Evolutionary conservation across 2,113 vertebrate genomes (phyloP).

Genomic region (Sylvia atricapilla): DNA sequence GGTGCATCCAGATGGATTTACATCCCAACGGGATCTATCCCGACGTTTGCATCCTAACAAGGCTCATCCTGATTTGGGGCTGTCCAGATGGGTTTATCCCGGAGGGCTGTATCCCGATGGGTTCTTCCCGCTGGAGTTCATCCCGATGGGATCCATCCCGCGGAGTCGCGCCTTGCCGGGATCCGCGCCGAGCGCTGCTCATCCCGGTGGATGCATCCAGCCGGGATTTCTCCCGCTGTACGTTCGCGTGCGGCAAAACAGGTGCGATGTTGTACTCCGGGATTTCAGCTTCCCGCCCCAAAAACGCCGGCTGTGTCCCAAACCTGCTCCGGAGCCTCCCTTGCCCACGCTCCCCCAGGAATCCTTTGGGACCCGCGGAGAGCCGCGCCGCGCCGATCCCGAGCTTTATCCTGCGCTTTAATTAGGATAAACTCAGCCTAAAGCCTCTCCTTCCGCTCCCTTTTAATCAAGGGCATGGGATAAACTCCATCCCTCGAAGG

Average conservation of each 20-base stretch:
- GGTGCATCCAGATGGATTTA: fast-evolving
- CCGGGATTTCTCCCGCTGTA: not conserved
- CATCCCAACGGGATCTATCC: not conserved
- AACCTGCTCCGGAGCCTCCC: not conserved
- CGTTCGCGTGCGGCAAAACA: conserved; percentile 25
- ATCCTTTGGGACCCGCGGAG: not conserved
- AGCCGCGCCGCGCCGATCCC: not conserved
- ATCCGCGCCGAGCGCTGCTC: fast-evolving
- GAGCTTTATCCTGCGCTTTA: not conserved
- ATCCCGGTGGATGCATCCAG: not conserved
- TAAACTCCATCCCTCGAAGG: not conserved
- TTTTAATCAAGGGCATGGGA: not conserved
- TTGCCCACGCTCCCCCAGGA: fast-evolving
- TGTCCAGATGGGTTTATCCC: not conserved
- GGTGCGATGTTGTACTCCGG: conserved; percentile 68
- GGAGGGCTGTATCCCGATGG: fast-evolving
- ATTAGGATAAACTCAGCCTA: not conserved
- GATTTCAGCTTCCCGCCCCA: not conserved
- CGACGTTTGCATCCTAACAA: fast-evolving
- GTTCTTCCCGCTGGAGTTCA: not conserved
- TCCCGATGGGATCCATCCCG: fast-evolving
- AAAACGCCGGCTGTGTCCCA: not conserved
- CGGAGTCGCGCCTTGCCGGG: fast-evolving
- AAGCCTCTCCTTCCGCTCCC: not conserved
- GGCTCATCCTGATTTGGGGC: not conserved